Percentiles rank a stretch among this genome's conserved stretches.
Evolutionary conservation across 2,888 invertebrate genomes (phyloP).

Genomic region (Synergus umbraculus): DNA sequence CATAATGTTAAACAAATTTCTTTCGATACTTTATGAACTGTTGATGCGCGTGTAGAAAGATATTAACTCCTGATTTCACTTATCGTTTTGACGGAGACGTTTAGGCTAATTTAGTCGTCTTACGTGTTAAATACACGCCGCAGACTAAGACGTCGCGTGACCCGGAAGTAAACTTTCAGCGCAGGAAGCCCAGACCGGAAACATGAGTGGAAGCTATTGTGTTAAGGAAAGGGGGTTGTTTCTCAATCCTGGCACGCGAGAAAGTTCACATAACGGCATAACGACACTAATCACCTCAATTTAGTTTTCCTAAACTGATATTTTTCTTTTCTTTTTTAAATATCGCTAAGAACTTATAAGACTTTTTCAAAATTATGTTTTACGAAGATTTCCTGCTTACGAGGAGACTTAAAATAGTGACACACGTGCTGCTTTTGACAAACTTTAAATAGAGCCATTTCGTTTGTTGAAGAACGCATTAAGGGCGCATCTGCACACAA

Average conservation of each 20-base stretch:
- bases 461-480: slow-evolving; percentile 54
- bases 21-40: not conserved
- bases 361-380: too few relatives aligned
- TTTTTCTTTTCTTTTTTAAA: not conserved
- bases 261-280: not conserved
- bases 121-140: not conserved
- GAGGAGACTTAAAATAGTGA: too few relatives aligned
- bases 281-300: not conserved
- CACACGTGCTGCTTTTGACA: not conserved
- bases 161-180: slow-evolving; percentile 48
- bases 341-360: too few relatives aligned
- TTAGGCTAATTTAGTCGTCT: slow-evolving; percentile 10
- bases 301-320: not conserved
- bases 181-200: slow-evolving; percentile 34
- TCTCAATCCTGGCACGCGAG: slow-evolving; percentile 2
- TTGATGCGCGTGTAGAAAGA: not conserved
- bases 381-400: too few relatives aligned
- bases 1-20: not conserved
- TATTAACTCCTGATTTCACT: not conserved
- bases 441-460: slow-evolving; percentile 26
- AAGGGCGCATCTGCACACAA: slow-evolving; percentile 65
- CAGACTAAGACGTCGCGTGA: slow-evolving; percentile 33
- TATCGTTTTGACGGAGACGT: not conserved
- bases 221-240: slow-evolving; percentile 56
- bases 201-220: slow-evolving; percentile 40